Base-by-base conservation (phyloP, 2,797 vertebrate species). In the Masticophis lateralis region DNA sequence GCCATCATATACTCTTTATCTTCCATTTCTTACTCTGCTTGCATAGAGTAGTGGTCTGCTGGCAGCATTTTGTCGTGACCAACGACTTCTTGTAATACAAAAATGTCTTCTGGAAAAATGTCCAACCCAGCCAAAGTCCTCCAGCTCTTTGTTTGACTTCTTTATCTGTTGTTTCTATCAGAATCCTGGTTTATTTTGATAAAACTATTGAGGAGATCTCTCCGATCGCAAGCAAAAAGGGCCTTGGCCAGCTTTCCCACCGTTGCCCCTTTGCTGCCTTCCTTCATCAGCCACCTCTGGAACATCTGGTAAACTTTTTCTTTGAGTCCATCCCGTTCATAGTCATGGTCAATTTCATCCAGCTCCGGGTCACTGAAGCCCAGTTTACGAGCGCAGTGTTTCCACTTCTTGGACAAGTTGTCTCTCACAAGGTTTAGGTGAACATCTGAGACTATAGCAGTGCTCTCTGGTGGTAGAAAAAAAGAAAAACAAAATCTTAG, bases 301-400 rank as follows among this genome's bases (percentile, higher is more conserved):
- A 99, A 97, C 98, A 98, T 99, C 97, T 99, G 99, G 96, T 99
- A 98, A 92, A 99, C 99, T 96, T 98, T 99, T 96, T 99, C 99
- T 0, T 98, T 98, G 20, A 99, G 98, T 89, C 99, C 99, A 11
- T 99, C 98, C 0, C 98, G 98, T 89, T 96, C 97, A 37, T 97
- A 98, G 97, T 99, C 99, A 0, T 99, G 98, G 86, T 99, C 98
- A 5, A 99, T 99, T 96, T 98, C 98, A 8, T 99, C 98, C 37
- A 99, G 98, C 74, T 99, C 99, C 0, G 99, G 97, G 0, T 97
- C 88, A 0, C 92, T 96, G 95, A 99, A 98, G 88, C 98, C 98
- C 95, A 99, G 97, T 55, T 97, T 97, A 0, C 99, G 98, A 0
- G 98, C 99, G 14, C 98, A 98, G 1, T 57, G 95, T 97, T 99